Evolutionary conservation across 1,140 invertebrate species (phyloP).

Genomic region (Drosophila kepulauana): DNA sequence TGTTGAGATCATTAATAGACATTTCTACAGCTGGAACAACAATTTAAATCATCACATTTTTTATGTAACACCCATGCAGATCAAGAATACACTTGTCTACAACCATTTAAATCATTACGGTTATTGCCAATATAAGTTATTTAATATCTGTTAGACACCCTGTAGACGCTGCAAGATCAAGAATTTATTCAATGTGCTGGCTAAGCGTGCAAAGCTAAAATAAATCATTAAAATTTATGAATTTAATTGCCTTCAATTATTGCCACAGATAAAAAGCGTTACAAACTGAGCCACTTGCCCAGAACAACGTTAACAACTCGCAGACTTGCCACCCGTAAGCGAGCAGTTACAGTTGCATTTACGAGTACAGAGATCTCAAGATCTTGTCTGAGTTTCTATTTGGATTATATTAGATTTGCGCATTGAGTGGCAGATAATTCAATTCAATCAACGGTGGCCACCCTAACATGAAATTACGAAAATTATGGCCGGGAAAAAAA

Average conservation of each 20-base stretch:
- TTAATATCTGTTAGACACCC: slow-evolving; percentile 42
- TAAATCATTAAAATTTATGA: slow-evolving; percentile 83
- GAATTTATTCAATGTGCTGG: slow-evolving; percentile 60
- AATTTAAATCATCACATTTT: neutral
- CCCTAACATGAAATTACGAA: slow-evolving; percentile 74
- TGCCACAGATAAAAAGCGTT: slow-evolving; percentile 67
- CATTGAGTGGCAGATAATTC: slow-evolving; percentile 55
- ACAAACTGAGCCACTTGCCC: slow-evolving; percentile 38
- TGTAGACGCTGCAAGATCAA: slow-evolving; percentile 28
- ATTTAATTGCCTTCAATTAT: slow-evolving; percentile 81
- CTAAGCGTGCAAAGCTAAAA: slow-evolving; percentile 68
- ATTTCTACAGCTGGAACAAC: neutral
- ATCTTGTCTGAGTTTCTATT: slow-evolving; percentile 23
- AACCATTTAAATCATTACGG: too few relatives aligned
- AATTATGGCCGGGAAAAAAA: slow-evolving; percentile 57
- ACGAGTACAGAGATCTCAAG: neutral
- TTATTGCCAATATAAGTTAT: neutral
- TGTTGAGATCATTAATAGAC: too few relatives aligned
- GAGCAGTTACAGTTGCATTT: slow-evolving; percentile 26
- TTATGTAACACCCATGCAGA: too few relatives aligned
- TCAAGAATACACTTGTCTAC: too few relatives aligned
- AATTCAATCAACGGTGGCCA: slow-evolving; percentile 74
- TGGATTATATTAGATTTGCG: slow-evolving; percentile 15
- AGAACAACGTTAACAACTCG: slow-evolving; percentile 30
- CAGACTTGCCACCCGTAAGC: slow-evolving; percentile 54